Evolutionary conservation across 1,140 invertebrate genomes (phyloP).

Genomic region (Bombus haemorrhoidalis): DNA sequence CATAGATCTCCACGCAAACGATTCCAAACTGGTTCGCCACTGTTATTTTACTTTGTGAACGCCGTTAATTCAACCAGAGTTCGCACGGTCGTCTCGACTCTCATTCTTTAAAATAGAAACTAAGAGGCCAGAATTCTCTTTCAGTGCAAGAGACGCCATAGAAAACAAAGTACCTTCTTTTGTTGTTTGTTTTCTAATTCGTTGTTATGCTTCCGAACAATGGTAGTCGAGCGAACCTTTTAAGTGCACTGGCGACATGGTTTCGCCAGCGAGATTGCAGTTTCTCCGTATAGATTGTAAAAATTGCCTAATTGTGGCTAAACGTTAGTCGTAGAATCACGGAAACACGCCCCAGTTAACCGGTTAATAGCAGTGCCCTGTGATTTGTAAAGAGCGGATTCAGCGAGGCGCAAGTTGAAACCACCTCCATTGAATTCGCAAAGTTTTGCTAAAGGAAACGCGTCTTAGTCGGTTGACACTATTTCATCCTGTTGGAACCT

Average conservation of each 20-base stretch:
- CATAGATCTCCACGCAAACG: background rate
- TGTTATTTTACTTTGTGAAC: background rate
- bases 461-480: conserved; percentile 1
- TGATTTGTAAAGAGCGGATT: conserved; percentile 46
- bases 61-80: background rate
- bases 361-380: conserved; percentile 5
- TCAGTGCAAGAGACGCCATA: too few species aligned
- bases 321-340: background rate
- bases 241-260: background rate
- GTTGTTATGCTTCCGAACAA: background rate
- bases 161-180: too few species aligned
- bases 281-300: background rate
- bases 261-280: background rate
- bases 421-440: conserved; percentile 27
- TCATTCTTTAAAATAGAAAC: too few species aligned
- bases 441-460: conserved; percentile 35
- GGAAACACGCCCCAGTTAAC: conserved; percentile 28
- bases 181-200: too few species aligned
- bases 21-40: background rate
- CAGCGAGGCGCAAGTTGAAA: background rate
- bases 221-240: background rate
- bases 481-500: background rate
- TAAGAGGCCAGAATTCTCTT: too few species aligned
- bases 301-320: conserved; percentile 3
- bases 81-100: too few species aligned